Base-by-base conservation (phyloP, 2,113 vertebrate genomes). In the Pterocles gutturalis region DNA sequence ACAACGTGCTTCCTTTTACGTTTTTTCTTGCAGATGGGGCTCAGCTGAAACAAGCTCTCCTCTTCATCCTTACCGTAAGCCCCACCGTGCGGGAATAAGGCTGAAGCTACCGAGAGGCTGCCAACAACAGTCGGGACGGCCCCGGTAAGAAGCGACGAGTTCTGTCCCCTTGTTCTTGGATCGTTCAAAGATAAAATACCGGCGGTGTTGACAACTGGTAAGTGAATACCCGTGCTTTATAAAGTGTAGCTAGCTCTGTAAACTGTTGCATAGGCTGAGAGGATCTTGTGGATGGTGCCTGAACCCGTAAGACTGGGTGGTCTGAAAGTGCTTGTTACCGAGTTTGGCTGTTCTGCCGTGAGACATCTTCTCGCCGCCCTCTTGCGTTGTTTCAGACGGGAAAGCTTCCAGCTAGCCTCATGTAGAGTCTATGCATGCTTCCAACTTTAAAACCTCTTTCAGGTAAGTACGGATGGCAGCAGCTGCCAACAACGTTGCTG, bases 351-450 rank as follows among this genome's bases (percentile, higher is more conserved):
- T 33, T 21, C 43, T 60, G 72, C 53, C 14, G 28, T 2, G 51
- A 29, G 48, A 15, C 28, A 6, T 46, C 26, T 10, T 13, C 73
- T 45, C 36, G 1, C 28, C 17, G 0, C 9, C 38, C 55, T 46
- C 22, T 25, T 22, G 55, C 2, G 13, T 55, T 51, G 3, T 53
- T 55, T 41, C 49, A 5, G 71, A 9, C 3, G 22, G 34, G 36
- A 66, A 66, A 18, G 43, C 43, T 66, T 17, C 22, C 11, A 11
- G 25, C 28, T 41, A 26, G 10, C 5, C n/a, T 71, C 43, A 0
- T 1, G 53, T 6, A 5, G 16, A 38, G 11, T 9, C 71, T 33
- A 0, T 28, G 41, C 22, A 1, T 5, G 33, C 16, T 45, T 33
- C 41, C 46, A 22, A 1, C 11, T 31, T 7, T 25, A 72, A 53